Percentiles rank a stretch among this genome's conserved stretches.
Conservation (phyloP, 2,797 vertebrate species). For the Cetoscarus ocellatus region DNA sequence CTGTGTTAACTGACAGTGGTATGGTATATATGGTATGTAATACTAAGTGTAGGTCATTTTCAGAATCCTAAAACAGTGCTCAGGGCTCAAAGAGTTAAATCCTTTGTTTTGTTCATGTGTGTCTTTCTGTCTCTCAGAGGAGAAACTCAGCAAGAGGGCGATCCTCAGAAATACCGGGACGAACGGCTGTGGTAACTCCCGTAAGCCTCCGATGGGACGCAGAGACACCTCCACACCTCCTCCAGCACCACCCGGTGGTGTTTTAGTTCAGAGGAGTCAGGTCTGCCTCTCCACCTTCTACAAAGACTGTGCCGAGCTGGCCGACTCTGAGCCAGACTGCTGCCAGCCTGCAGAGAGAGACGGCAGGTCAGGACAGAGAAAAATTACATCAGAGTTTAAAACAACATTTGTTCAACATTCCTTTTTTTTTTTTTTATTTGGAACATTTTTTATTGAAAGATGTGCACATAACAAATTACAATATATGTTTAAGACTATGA, state of each 20-base stretch:
- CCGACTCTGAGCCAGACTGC: conserved; percentile 62
- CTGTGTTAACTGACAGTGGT: no score
- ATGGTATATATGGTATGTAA: no score
- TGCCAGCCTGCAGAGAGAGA: conserved; percentile 61
- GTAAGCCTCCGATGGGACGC: conserved; percentile 65
- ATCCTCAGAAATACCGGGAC: conserved; percentile 42
- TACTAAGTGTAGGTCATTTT: no score
- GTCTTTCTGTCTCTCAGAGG: conserved; percentile 52
- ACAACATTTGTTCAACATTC: no score
- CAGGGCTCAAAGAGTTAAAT: no score
- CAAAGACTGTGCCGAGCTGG: conserved; percentile 74
- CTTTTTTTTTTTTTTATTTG: no score
- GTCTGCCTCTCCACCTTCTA: conserved; percentile 85
- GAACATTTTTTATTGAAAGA: no score
- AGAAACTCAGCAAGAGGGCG: conserved; percentile 57
- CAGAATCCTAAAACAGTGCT: no score
- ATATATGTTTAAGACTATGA: no score
- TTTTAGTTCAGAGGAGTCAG: conserved; percentile 77
- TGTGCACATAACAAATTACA: no score
- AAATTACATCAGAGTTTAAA: no score
- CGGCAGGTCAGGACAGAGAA: conserved; percentile 64
- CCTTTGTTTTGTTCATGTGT: background rate
- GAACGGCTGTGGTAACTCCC: conserved; percentile 58
- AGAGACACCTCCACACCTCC: conserved; percentile 43
- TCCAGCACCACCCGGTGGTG: conserved; percentile 36